phyloP scores from a whole-genome alignment of 2,797 vertebrate genomes.

The Aldrovandia affinis region DNA sequence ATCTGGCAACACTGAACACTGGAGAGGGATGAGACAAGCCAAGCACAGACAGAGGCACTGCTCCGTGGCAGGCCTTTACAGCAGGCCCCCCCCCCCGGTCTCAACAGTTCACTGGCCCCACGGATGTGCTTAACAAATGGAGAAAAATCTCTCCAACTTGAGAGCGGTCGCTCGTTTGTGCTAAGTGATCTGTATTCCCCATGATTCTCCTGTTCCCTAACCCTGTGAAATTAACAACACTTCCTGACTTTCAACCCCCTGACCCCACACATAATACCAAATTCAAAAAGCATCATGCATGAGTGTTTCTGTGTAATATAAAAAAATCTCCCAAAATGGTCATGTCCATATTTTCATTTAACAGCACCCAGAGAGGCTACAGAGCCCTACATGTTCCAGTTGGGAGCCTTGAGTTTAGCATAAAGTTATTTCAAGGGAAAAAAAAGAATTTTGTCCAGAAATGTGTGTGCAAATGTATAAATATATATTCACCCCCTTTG shows the following conservation, averaged over 20 bases:
- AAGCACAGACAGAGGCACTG: constrained; percentile 60
- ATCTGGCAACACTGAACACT: too few species aligned
- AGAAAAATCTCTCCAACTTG: constrained; percentile 77
- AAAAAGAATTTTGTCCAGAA: constrained; percentile 68
- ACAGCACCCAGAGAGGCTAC: constrained; percentile 78
- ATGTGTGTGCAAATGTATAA: constrained; percentile 19
- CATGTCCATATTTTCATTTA: constrained; percentile 82
- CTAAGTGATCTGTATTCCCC: constrained; percentile 99
- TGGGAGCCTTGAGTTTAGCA: constrained; percentile 69
- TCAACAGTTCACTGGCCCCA: constrained; percentile 85
- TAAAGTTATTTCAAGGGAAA: constrained; percentile 78
- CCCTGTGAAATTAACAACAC: constrained; percentile 99
- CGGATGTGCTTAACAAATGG: constrained; percentile 97
- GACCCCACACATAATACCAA: constrained; percentile 97
- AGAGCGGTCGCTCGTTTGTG: constrained; percentile 85
- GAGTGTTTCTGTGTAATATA: constrained; percentile 94
- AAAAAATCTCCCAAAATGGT: constrained; percentile 86
- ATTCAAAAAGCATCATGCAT: constrained; percentile 99
- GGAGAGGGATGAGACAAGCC: constrained; percentile 56
- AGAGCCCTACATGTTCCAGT: constrained; percentile 77
- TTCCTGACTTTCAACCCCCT: constrained; percentile 89
- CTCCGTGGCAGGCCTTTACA: constrained; percentile 83
- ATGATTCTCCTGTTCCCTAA: constrained; percentile 99
- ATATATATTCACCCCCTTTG: too few species aligned
- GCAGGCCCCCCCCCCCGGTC: constrained; percentile 80